Percentiles rank a stretch among this genome's conserved stretches.
These are phyloP conservation scores for Cyprinodon variegatus DNA, from an alignment of 2,113 vertebrate genomes.

Conservation along the genomic window DNA sequence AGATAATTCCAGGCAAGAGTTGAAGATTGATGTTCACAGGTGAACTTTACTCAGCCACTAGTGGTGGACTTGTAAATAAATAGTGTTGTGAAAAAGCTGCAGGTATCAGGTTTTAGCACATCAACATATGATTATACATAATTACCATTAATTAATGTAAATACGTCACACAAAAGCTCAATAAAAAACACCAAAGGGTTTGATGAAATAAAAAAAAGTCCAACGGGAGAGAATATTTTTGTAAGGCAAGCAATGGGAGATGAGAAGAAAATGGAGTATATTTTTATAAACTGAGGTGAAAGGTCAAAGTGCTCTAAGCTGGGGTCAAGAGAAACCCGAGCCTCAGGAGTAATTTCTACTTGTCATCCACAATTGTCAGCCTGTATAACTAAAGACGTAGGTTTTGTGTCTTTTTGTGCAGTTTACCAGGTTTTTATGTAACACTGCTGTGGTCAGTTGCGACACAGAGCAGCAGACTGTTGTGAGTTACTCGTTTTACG, in stretches of 20 bases:
- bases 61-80: no score
- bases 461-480: slow-evolving; percentile 12
- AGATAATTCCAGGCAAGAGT: no score
- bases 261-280: not conserved
- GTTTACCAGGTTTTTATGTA: slow-evolving; percentile 18
- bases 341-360: not conserved
- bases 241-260: not conserved
- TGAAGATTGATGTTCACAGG: no score
- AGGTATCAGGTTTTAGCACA: no score
- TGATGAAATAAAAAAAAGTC: not conserved
- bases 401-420: slow-evolving; percentile 16
- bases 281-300: not conserved
- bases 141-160: not conserved
- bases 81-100: no score
- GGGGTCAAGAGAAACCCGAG: not conserved
- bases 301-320: not conserved
- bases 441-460: not conserved
- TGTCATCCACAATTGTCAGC: not conserved
- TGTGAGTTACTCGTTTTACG: slow-evolving; percentile 43
- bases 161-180: not conserved
- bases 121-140: not conserved
- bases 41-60: no score
- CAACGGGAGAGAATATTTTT: not conserved
- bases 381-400: not conserved
- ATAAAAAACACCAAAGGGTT: not conserved